A percentile compares a stretch with the other conserved stretches of the same genome.
Conservation (phyloP, 2,797 vertebrate species). For the Propithecus deckenii region DNA sequence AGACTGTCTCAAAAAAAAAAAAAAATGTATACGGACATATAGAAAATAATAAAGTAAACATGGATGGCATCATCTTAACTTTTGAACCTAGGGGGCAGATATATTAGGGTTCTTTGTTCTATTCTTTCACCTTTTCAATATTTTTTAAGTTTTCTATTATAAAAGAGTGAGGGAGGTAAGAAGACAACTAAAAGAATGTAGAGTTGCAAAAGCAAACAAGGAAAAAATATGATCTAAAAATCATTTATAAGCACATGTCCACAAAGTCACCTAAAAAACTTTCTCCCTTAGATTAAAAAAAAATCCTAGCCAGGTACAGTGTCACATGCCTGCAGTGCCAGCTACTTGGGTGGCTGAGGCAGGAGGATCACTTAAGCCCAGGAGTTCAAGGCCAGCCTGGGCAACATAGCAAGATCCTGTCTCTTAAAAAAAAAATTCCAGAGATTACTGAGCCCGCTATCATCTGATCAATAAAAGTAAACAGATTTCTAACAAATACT, state of each 20-base stretch:
- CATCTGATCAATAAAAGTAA: slow-evolving; percentile 68
- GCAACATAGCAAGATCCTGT: background rate
- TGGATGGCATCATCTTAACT: background rate
- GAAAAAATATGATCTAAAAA: slow-evolving; percentile 32
- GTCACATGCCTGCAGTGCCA: background rate
- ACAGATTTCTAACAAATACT: slow-evolving; percentile 75
- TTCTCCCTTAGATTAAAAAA: background rate
- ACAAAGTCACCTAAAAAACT: slow-evolving; percentile 36
- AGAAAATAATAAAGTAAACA: slow-evolving; percentile 39
- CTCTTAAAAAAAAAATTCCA: background rate
- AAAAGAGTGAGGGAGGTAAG: background rate
- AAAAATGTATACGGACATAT: background rate
- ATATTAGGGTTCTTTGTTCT: background rate
- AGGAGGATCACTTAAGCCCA: background rate
- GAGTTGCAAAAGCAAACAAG: slow-evolving; percentile 6
- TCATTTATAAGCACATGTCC: slow-evolving; percentile 1
- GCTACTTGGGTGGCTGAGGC: background rate
- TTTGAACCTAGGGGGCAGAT: background rate
- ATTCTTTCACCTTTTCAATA: slow-evolving; percentile 2
- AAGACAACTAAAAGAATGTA: background rate
- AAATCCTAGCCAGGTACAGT: background rate
- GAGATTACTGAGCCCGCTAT: slow-evolving; percentile 63
- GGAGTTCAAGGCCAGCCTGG: background rate
- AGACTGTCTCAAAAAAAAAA: too few species aligned
- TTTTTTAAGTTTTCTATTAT: background rate